Base-by-base conservation (phyloP, 2,113 vertebrate genomes). In the Lucifuga dentata region DNA sequence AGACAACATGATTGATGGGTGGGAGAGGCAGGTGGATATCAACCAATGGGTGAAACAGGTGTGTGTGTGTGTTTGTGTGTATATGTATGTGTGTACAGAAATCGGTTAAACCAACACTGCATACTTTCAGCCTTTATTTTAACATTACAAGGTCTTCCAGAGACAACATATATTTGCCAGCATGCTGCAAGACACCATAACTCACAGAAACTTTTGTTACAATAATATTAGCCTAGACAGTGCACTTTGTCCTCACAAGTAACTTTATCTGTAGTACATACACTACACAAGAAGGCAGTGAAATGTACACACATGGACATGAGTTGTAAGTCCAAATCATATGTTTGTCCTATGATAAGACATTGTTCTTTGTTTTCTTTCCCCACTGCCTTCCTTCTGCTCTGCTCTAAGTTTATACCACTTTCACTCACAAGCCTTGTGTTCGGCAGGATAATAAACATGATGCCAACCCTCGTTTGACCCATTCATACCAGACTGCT, bases 31-130 rank as follows among this genome's bases (percentile, higher is more conserved):
- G 6, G 60, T 49, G 33, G 59, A 81, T n/a, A n/a, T 70, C 15
- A 20, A 68, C 68, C 48, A 39, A 60, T 48, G 26, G 51, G 46
- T 49, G 15, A 67, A 78, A 74, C 41, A 72, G 57, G 82, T 83
- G 68, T 76, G 32, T 63, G 35, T 45, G 73, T 48, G n/a, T 50
- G 23, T 53, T 8, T 68, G 45, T 60, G 45, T 48, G 58, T 60
- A 65, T 63, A 11, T 75, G 68, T 63, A 11, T 75, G 49, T 74
- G 57, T 71, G 11, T 68, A 52, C 68, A 81, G 57, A 15, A 43
- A 78, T 49, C 61, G 68, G 57, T 52, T 50, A 23, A 48, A 65
- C 46, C 17, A 26, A 35, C 20, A 49, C 35, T 29, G 33, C 43
- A 45, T 64, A 33, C 23, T 51, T 44, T 65, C 57, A 75, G 58